A percentile compares a stretch with the other conserved stretches of the same genome.
These are phyloP conservation scores for Myripristis murdjan DNA, from an alignment of 2,797 vertebrate species.

Conservation along the genomic window DNA sequence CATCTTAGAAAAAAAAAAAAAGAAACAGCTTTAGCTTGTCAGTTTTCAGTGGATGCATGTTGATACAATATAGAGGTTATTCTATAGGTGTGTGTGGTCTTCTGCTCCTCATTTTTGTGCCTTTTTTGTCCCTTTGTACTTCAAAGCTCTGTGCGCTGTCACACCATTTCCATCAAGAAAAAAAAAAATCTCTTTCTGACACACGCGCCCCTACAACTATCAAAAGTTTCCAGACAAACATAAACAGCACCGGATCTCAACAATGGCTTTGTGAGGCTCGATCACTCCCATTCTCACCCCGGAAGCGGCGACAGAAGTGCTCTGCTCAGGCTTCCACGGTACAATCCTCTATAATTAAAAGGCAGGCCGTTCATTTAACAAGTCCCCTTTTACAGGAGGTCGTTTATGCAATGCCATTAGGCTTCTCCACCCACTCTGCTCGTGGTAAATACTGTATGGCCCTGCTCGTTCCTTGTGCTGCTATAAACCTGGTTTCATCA, in stretches of 20 bases:
- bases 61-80: background rate
- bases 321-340: constrained; percentile 34
- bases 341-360: constrained; percentile 59
- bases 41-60: constrained; percentile 10
- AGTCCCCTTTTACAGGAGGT: constrained; percentile 41
- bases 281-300: constrained; percentile 20
- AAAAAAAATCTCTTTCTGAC: background rate
- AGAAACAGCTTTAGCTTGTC: constrained; percentile 13
- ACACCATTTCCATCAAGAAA: background rate
- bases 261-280: constrained; percentile 4
- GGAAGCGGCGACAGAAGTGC: background rate
- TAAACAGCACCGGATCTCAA: background rate
- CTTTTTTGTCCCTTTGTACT: background rate
- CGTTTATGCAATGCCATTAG: constrained; percentile 48
- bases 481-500: constrained; percentile 18
- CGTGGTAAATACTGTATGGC: constrained; percentile 58
- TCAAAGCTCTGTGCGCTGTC: background rate
- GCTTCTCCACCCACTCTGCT: constrained; percentile 44
- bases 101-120: background rate
- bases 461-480: constrained; percentile 7
- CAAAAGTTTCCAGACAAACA: background rate
- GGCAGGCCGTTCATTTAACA: constrained; percentile 51
- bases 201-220: background rate
- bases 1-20: constrained; percentile 20
- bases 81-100: background rate